Conservation (phyloP, 2,113 vertebrate genomes). For the Saguinus imperator region DNA sequence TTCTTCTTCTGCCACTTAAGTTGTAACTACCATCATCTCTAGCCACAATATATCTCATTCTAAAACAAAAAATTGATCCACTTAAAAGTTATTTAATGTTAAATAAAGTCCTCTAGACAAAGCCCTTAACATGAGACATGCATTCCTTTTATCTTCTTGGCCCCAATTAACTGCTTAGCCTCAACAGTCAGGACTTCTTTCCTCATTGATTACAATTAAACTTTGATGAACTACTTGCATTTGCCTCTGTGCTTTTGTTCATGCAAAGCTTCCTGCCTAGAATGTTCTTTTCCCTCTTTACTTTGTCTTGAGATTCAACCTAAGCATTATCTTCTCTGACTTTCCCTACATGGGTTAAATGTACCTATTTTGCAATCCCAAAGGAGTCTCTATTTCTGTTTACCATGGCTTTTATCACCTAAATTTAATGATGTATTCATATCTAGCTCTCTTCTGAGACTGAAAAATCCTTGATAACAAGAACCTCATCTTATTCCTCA, state of each 20-base stretch:
- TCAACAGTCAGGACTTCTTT: background rate
- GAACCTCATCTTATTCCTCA: background rate
- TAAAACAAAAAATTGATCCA: background rate
- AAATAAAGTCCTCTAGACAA: background rate
- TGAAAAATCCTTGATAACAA: background rate
- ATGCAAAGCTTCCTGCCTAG: background rate
- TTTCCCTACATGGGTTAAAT: background rate
- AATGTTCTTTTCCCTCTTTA: background rate
- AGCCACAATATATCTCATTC: background rate
- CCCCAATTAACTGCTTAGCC: background rate
- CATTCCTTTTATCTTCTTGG: background rate
- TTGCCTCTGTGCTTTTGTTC: background rate
- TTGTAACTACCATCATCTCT: background rate
- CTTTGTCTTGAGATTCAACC: background rate
- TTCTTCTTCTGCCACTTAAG: background rate
- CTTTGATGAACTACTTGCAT: background rate
- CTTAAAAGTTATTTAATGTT: background rate
- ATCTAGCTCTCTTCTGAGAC: background rate
- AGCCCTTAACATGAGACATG: background rate
- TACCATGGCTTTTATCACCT: background rate
- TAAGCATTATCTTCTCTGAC: background rate
- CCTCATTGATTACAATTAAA: background rate
- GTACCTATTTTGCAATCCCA: background rate
- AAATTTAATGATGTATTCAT: constrained; percentile 4
- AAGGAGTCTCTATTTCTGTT: background rate